Conservation (phyloP, 64 coral and sea anemone species). For the Pachyseris speciosa region DNA sequence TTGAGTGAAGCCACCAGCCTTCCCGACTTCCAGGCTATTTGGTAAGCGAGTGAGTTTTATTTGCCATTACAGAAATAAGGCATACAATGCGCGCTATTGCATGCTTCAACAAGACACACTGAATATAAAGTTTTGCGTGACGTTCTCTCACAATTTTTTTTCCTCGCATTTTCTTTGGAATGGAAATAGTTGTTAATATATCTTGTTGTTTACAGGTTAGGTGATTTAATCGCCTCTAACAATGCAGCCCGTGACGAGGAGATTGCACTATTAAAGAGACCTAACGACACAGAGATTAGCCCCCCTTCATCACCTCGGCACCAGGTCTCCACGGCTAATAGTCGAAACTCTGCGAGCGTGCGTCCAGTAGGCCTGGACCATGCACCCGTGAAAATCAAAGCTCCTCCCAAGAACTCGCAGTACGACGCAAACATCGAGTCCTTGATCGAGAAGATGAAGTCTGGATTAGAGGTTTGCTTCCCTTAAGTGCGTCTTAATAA, state of each 20-base stretch:
- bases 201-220: constrained; percentile 60
- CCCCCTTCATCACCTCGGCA: constrained; percentile 73
- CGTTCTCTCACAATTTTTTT: background rate
- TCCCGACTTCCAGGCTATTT: constrained; percentile 93
- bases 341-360: background rate
- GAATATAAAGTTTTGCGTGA: too few relatives aligned
- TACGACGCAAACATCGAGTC: constrained; percentile 90
- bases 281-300: constrained; percentile 48
- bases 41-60: constrained; percentile 59
- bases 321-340: constrained; percentile 2
- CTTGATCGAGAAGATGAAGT: constrained; percentile 96
- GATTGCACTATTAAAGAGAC: constrained; percentile 46
- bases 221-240: constrained; percentile 83
- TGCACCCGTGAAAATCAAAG: background rate
- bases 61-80: too few relatives aligned
- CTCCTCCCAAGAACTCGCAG: constrained; percentile 17
- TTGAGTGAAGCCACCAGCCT: constrained; percentile 77
- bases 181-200: background rate
- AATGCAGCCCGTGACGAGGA: constrained; percentile 82
- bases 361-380: background rate
- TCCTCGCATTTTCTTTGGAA: too few relatives aligned
- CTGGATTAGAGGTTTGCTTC: constrained; percentile 84
- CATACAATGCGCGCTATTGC: too few relatives aligned
- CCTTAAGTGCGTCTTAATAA: too few relatives aligned
- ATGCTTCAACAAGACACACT: too few relatives aligned